Conservation (phyloP, 2,113 vertebrate species). For the Amia ocellicauda region DNA sequence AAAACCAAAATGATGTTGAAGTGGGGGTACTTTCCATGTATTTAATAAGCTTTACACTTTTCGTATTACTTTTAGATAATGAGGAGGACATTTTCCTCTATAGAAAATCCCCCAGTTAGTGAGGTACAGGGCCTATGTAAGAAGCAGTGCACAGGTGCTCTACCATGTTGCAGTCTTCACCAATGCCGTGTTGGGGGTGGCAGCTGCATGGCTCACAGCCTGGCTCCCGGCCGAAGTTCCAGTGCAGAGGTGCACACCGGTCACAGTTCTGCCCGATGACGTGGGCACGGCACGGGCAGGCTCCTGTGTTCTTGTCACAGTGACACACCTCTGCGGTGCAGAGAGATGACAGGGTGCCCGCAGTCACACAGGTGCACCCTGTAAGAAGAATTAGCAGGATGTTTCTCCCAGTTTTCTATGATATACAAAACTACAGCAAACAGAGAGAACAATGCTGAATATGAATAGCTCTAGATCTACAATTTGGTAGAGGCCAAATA, state of each 20-base stretch:
- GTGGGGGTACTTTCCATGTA: too few species aligned
- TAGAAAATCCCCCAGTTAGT: not conserved
- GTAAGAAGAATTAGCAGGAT: too few species aligned
- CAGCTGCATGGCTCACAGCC: slow-evolving; percentile 76
- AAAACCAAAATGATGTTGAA: too few species aligned
- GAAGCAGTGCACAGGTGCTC: slow-evolving; percentile 19
- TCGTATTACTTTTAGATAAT: too few species aligned
- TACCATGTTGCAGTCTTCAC: slow-evolving; percentile 70
- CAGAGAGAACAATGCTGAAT: too few species aligned
- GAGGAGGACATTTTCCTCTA: too few species aligned
- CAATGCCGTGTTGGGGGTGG: slow-evolving; percentile 45
- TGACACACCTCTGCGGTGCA: slow-evolving; percentile 57
- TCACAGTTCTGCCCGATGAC: slow-evolving; percentile 72
- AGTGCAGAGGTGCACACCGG: slow-evolving; percentile 67
- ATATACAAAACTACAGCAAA: too few species aligned
- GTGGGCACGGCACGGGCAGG: slow-evolving; percentile 67
- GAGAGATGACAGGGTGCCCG: slow-evolving; percentile 57
- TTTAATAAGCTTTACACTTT: too few species aligned
- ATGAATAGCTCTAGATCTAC: too few species aligned
- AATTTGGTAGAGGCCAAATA: too few species aligned
- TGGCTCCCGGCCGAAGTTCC: slow-evolving; percentile 63
- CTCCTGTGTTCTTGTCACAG: slow-evolving; percentile 61
- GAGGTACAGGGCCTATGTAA: too few species aligned
- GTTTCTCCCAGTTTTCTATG: too few species aligned
- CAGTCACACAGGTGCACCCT: slow-evolving; percentile 74